A percentile compares a stretch with the other conserved stretches of the same genome.
These are phyloP conservation scores for Phasia obesa DNA, from an alignment of 2,888 invertebrate species.

Conservation along the genomic window DNA sequence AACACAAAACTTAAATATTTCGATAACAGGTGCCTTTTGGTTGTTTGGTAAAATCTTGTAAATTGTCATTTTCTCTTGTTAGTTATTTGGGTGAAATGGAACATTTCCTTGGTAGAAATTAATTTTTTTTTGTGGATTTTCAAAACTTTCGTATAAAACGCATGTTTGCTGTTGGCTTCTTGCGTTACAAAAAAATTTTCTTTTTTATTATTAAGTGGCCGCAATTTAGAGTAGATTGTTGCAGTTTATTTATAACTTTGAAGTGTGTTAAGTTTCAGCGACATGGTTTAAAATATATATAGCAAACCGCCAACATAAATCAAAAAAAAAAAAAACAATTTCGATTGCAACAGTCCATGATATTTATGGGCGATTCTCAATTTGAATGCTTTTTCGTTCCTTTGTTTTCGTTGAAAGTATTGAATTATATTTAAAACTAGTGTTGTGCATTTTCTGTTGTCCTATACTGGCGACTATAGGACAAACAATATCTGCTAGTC, in stretches of 20 bases:
- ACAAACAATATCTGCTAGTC: too few relatives aligned
- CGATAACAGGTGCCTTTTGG: constrained; percentile 55
- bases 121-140: background rate
- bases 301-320: background rate
- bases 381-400: too few relatives aligned
- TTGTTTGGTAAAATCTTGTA: constrained; percentile 27
- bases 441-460: too few relatives aligned
- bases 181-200: background rate
- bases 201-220: background rate
- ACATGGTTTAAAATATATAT: too few relatives aligned
- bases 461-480: too few relatives aligned
- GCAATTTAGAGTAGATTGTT: background rate
- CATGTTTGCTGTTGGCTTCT: background rate
- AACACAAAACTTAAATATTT: constrained; percentile 56
- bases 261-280: background rate
- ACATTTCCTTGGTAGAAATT: constrained; percentile 11
- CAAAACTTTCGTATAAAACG: background rate
- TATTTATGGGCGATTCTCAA: too few relatives aligned
- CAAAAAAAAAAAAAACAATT: too few relatives aligned
- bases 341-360: too few relatives aligned
- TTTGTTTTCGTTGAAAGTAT: too few relatives aligned
- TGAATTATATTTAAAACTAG: too few relatives aligned
- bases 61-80: constrained; percentile 45
- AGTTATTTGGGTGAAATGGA: constrained; percentile 24
- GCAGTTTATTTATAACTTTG: background rate